phyloP scores from a whole-genome alignment of 2,888 invertebrate genomes.

The Erynnis tages region DNA sequence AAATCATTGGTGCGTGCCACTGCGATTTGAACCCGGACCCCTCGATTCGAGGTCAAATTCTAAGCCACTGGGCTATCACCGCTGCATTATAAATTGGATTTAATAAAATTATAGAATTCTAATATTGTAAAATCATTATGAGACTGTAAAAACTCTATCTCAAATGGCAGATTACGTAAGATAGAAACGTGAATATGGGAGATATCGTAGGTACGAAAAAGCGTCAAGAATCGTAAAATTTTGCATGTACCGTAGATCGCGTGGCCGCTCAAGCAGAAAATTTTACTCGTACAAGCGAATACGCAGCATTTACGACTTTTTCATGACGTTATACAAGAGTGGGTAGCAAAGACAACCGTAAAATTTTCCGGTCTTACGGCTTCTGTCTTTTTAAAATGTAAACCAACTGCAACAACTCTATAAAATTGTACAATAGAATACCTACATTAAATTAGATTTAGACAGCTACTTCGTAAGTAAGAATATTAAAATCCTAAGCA shows the following conservation, averaged over 20 bases:
- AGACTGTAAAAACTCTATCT: neutral
- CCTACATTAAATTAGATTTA: no score
- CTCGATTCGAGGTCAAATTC: no score
- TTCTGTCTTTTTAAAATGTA: slow-evolving; percentile 6
- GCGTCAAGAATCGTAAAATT: slow-evolving; percentile 59
- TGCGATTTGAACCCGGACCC: no score
- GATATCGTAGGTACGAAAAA: slow-evolving; percentile 4
- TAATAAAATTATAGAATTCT: no score
- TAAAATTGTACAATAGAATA: no score
- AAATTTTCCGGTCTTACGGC: slow-evolving; percentile 43
- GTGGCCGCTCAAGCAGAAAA: slow-evolving; percentile 62
- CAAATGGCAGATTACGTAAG: slow-evolving; percentile 30
- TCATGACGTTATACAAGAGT: slow-evolving; percentile 63
- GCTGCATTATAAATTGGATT: no score
- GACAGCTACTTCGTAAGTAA: no score
- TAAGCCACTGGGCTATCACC: no score
- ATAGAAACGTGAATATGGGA: slow-evolving; percentile 31
- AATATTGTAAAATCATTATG: neutral
- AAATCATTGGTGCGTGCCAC: no score
- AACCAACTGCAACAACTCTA: no score
- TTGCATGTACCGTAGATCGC: slow-evolving; percentile 62
- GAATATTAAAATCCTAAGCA: no score
- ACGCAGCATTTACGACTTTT: slow-evolving; percentile 73
- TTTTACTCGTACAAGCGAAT: slow-evolving; percentile 61
- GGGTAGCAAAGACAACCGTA: slow-evolving; percentile 57